Base-by-base conservation (phyloP, 2,113 vertebrate species). In the Cisticola juncidis region DNA sequence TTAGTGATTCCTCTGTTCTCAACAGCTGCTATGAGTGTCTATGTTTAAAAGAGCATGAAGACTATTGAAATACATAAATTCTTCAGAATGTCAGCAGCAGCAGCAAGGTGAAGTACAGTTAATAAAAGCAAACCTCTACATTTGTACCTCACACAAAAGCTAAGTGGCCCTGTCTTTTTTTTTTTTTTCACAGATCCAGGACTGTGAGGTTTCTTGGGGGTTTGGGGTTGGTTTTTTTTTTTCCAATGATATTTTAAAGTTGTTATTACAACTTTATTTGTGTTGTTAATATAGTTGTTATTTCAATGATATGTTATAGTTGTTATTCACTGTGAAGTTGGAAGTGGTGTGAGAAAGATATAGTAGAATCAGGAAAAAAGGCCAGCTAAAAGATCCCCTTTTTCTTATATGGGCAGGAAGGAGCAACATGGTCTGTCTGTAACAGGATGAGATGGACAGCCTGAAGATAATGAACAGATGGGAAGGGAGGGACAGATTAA, bases 391-490 rank as follows among this genome's bases (percentile, higher is more conserved):
- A 78, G 12, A 44, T 45, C 44, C 7, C 8, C 72, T 73, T n/a
- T 82, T 92, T 82, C 69, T 74, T 86, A 92, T 68, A 77, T 95
- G 89, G 83, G 81, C 57, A 94, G 83, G 40, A 81, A 95, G 70
- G 92, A 89, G 42, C 53, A 82, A 40, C 42, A n/a, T 92, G 51
- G 64, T 82, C 45, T 93, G 19, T 73, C 69, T 89, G 69, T 85
- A 76, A 85, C 4, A 8, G 73, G 70, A 82, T 92, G 42, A 89
- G 57, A 60, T 95, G 88, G 86, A 91, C 83, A 91, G 91, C 83
- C 31, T 94, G 86, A 68, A 92, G 84, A 61, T 95, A 81, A 95
- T 81, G 81, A 96, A 89, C 86, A 92, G 92, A 86, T 94, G 96
- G 91, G 73, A 94, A 86, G 36, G 91, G 83, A 96, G 48, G 83